Percentiles rank a stretch among this genome's conserved stretches.
Conservation (phyloP, 1,140 invertebrate genomes). For the Scaptomyza pallida region DNA sequence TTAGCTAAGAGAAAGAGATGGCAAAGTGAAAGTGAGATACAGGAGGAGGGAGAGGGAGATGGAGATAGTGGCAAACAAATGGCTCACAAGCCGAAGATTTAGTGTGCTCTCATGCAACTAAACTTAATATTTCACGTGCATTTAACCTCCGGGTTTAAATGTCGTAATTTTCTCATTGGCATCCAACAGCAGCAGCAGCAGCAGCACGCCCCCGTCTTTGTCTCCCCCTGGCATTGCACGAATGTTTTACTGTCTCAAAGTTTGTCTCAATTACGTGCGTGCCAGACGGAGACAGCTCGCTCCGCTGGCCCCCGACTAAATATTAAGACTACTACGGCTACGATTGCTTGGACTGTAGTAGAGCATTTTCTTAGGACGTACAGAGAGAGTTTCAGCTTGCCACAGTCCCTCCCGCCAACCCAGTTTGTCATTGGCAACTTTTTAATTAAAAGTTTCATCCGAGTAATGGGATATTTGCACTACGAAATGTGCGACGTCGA, state of each 20-base stretch:
- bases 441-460: constrained; percentile 83
- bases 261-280: constrained; percentile 82
- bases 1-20: constrained; percentile 24
- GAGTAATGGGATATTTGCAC: constrained; percentile 82
- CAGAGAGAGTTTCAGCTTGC: constrained; percentile 20
- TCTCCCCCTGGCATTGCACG: constrained; percentile 44
- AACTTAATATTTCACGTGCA: constrained; percentile 82
- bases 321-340: constrained; percentile 58
- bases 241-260: constrained; percentile 80
- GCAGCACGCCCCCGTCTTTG: background rate
- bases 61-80: constrained; percentile 47
- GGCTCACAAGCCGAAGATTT: constrained; percentile 76
- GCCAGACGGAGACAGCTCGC: constrained; percentile 63
- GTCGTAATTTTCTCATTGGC: constrained; percentile 80
- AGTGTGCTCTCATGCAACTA: constrained; percentile 75
- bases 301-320: constrained; percentile 44
- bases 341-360: constrained; percentile 32
- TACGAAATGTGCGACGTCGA: constrained; percentile 65
- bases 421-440: constrained; percentile 78
- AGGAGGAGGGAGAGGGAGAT: background rate
- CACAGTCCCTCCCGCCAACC: constrained; percentile 7
- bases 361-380: constrained; percentile 42
- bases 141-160: constrained; percentile 80
- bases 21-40: too few relatives aligned
- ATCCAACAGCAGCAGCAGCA: constrained; percentile 28